These are phyloP conservation scores for Sphaerodactylus townsendi DNA, from an alignment of 2,113 vertebrate genomes.

Conservation along the genomic window DNA sequence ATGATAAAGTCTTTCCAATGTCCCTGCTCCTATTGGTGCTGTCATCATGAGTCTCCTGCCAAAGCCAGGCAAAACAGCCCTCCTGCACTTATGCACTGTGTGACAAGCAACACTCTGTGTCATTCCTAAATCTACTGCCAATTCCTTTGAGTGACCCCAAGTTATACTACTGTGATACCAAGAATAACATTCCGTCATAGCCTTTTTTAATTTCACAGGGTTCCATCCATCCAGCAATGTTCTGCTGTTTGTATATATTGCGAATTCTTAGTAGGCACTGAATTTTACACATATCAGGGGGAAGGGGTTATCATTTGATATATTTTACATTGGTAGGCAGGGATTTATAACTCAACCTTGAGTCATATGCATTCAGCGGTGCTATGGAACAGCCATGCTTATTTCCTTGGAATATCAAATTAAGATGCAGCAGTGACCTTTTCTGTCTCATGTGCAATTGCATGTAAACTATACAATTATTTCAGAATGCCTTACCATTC, in stretches of 20 bases:
- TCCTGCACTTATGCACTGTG: background rate
- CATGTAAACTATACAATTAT: slow-evolving; percentile 41
- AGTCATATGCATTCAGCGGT: background rate
- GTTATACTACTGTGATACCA: background rate
- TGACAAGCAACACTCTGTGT: background rate
- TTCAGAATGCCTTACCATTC: slow-evolving; percentile 41
- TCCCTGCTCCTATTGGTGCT: too few relatives aligned
- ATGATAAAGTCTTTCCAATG: too few relatives aligned
- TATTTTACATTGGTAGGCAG: background rate
- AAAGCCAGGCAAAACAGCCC: too few relatives aligned
- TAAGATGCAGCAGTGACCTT: slow-evolving; percentile 50
- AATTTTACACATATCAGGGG: background rate
- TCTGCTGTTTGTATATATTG: background rate
- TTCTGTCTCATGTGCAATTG: slow-evolving; percentile 24
- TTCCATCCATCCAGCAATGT: background rate
- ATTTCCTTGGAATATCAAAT: background rate
- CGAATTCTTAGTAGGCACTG: background rate
- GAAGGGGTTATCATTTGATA: background rate
- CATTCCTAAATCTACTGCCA: background rate
- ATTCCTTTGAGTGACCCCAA: background rate
- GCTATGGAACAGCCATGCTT: background rate
- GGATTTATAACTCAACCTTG: slow-evolving; percentile 15
- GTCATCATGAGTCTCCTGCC: too few relatives aligned
- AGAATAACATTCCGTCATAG: background rate
- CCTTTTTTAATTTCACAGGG: background rate